Evolutionary conservation across 2,797 vertebrate species (phyloP).

Genomic region (Macroramphosus scolopax): DNA sequence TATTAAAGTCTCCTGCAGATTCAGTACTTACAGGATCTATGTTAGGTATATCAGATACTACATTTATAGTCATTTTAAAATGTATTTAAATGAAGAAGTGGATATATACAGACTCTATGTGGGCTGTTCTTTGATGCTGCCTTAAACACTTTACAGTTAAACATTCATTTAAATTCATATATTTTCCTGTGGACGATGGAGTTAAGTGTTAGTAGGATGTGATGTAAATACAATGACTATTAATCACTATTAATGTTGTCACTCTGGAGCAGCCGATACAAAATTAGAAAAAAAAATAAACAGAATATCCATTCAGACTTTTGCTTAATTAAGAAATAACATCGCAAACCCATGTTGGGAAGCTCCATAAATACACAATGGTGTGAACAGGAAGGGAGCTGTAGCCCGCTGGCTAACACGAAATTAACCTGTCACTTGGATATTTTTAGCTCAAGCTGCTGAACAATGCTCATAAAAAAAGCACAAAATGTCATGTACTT

Average conservation of each 20-base stretch:
- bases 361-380: constrained; percentile 1
- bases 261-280: background rate
- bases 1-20: no score
- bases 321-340: background rate
- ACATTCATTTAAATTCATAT: background rate
- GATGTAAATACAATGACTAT: constrained; percentile 22
- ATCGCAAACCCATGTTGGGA: constrained; percentile 2
- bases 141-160: no score
- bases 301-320: constrained; percentile 2
- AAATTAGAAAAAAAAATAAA: no score
- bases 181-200: no score
- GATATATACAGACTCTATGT: no score
- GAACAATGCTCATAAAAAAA: constrained; percentile 11
- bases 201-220: constrained; percentile 47
- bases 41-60: no score
- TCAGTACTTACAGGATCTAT: no score
- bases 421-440: constrained; percentile 13
- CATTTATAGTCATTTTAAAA: no score
- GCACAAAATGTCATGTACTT: constrained; percentile 1
- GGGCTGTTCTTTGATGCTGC: no score
- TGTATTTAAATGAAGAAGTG: no score
- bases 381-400: constrained; percentile 9
- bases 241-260: constrained; percentile 19
- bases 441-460: constrained; percentile 10
- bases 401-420: constrained; percentile 1